phyloP scores from a whole-genome alignment of 2,113 vertebrate genomes.

The Piaya cayana region DNA sequence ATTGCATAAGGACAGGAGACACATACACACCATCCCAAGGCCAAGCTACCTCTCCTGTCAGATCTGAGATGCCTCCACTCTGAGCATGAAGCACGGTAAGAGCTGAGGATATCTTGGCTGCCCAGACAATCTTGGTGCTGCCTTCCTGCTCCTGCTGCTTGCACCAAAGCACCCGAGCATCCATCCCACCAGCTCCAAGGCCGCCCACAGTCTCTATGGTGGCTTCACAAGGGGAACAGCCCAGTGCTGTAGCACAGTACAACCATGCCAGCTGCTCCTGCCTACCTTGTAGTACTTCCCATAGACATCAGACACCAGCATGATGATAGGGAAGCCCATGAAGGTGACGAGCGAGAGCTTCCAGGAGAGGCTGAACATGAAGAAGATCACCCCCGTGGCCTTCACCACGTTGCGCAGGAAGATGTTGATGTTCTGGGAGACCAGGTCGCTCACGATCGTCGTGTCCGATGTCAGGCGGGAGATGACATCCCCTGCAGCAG shows the following conservation, averaged over 20 bases:
- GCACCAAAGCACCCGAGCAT: not conserved
- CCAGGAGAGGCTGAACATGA: constrained; percentile 96
- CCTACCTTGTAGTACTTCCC: constrained; percentile 95
- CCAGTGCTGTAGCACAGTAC: rapidly evolving
- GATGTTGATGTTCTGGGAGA: constrained; percentile 94
- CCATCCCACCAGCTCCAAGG: not conserved
- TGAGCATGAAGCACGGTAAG: not conserved
- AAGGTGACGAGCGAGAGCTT: constrained; percentile 90
- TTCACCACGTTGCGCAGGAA: constrained; percentile 90
- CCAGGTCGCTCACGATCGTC: constrained; percentile 93
- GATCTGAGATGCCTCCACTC: not conserved
- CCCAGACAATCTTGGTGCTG: rapidly evolving
- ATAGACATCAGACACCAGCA: constrained; percentile 86
- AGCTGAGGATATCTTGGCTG: not conserved
- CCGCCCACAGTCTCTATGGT: not conserved
- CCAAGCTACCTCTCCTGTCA: not conserved
- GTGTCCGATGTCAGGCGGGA: constrained; percentile 96
- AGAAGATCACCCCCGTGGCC: constrained; percentile 83
- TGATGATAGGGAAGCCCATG: constrained; percentile 95
- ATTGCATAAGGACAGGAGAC: rapidly evolving
- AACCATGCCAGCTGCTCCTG: not conserved
- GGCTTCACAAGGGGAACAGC: not conserved
- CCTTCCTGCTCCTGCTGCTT: not conserved
- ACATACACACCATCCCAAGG: rapidly evolving
- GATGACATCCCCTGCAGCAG: constrained; percentile 88